phyloP scores from a whole-genome alignment of 2,797 vertebrate species.

The Phrynocephalus forsythii region DNA sequence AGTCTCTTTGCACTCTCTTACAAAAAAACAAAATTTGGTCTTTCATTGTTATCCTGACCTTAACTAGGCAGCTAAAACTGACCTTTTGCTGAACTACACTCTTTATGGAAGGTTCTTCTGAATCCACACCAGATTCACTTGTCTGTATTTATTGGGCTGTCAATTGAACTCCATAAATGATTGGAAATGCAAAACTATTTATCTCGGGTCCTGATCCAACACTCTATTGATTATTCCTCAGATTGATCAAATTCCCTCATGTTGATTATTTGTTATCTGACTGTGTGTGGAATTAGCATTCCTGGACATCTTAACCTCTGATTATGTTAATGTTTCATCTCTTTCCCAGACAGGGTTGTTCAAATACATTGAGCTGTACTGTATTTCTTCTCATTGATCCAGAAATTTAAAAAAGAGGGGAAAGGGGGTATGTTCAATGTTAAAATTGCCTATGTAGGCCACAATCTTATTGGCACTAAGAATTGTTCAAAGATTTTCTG shows the following conservation, averaged over 20 bases:
- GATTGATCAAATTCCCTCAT: neutral
- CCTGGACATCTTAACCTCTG: neutral
- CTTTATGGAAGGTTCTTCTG: neutral
- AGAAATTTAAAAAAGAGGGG: neutral
- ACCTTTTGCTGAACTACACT: neutral
- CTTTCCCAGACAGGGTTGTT: neutral
- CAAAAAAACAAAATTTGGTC: neutral
- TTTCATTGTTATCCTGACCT: neutral
- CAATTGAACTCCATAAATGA: neutral
- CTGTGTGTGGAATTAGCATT: neutral
- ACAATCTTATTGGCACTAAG: neutral
- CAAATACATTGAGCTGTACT: neutral
- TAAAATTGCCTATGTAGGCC: neutral
- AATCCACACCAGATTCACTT: neutral
- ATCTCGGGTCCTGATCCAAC: neutral
- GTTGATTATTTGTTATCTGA: slow-evolving; percentile 1
- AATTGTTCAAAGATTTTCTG: slow-evolving; percentile 27
- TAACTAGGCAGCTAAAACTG: neutral
- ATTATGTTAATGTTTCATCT: neutral
- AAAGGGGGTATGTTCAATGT: neutral
- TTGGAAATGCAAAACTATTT: neutral
- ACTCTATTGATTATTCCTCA: neutral
- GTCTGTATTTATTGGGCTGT: neutral
- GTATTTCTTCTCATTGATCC: neutral
- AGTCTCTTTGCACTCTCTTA: neutral